Base-by-base conservation (phyloP, 2,888 invertebrate genomes). In the Pomacea canaliculata region DNA sequence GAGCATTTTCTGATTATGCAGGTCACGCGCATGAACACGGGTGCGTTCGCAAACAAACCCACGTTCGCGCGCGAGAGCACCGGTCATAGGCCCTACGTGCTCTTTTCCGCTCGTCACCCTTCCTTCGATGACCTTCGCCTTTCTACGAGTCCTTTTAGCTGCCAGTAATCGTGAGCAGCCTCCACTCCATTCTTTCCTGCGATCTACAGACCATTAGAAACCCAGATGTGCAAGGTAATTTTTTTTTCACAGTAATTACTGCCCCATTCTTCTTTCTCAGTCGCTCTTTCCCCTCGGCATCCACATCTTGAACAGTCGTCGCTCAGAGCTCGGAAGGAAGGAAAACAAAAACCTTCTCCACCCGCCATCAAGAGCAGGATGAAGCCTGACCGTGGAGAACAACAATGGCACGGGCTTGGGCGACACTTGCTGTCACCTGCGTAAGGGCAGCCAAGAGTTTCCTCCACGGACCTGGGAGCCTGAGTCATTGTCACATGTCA, bases 161-260 rank as follows among this genome's bases (percentile, higher is more conserved):
- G 4, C 8, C 51, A 56, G 51, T 7, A 7, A 56, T 56, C 37
- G 37, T 37, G 37, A 37, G 37, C 37, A 37, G 5, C 37, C 51
- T 56, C 12, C 51, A 16, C 12, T 56, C 51, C 8, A 56, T 56
- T 56, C 51, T 56, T 56, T 56, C 16, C 51, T 2, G 16, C 12
- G 12, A 56, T 7, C 8, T 56, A 56, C 37, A 5, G 51, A 56
- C 51, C 7, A 56, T 56, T 16, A 16, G 51, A 16, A 12, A 2
- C 49, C 69, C 69, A 69, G 69, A 69, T 69, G 69, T 9, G 69
- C 48, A 49, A 18, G 48, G 69, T 19, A 16, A 49, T 48, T 69
- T 51, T 37, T 23, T 69, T 69, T 69, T 69, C 69, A 46, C 69
- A 69, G 18, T 69, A 51, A 69, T 69, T 69, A 69, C 69, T 19